A percentile compares a stretch with the other conserved stretches of the same genome.
These are phyloP conservation scores for Monochamus saltuarius DNA, from an alignment of 1,140 invertebrate species.

Conservation along the genomic window DNA sequence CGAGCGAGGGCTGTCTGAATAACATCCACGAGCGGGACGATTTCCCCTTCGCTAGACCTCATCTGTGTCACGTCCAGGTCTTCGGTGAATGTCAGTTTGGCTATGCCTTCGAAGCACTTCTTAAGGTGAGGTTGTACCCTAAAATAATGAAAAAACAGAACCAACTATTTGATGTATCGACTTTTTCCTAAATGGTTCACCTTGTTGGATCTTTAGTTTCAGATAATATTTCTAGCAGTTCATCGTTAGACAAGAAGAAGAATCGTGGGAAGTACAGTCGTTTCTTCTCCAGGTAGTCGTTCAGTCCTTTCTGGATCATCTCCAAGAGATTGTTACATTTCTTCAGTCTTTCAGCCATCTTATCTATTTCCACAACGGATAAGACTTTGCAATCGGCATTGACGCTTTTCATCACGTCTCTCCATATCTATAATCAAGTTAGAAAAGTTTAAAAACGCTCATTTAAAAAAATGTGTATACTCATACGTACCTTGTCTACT, in stretches of 20 bases:
- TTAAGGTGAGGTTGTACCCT: slow-evolving; percentile 97
- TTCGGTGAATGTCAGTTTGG: slow-evolving; percentile 81
- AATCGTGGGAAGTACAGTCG: slow-evolving; percentile 91
- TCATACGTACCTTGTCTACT: slow-evolving; percentile 88
- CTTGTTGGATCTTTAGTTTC: slow-evolving; percentile 95
- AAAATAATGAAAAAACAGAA: slow-evolving; percentile 20
- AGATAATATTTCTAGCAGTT: slow-evolving; percentile 92
- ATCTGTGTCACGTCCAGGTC: slow-evolving; percentile 86
- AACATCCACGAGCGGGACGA: slow-evolving; percentile 72
- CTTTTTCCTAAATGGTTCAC: slow-evolving; percentile 52
- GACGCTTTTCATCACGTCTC: slow-evolving; percentile 90
- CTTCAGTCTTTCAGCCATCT: slow-evolving; percentile 87
- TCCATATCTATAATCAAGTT: slow-evolving; percentile 69
- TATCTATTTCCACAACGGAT: slow-evolving; percentile 85
- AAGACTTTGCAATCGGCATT: slow-evolving; percentile 78
- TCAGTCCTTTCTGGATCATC: slow-evolving; percentile 88
- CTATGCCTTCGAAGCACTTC: slow-evolving; percentile 95
- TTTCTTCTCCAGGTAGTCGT: slow-evolving; percentile 95
- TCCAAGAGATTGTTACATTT: slow-evolving; percentile 87
- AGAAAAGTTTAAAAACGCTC: neutral
- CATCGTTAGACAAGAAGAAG: slow-evolving; percentile 97
- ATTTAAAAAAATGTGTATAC: too few relatives aligned
- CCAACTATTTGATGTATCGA: neutral
- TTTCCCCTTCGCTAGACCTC: slow-evolving; percentile 86
- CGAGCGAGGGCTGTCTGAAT: slow-evolving; percentile 87